A percentile compares a stretch with the other conserved stretches of the same genome.
phyloP scores from a whole-genome alignment of 2,113 vertebrate species.

The Cricetomys ansorgei region DNA sequence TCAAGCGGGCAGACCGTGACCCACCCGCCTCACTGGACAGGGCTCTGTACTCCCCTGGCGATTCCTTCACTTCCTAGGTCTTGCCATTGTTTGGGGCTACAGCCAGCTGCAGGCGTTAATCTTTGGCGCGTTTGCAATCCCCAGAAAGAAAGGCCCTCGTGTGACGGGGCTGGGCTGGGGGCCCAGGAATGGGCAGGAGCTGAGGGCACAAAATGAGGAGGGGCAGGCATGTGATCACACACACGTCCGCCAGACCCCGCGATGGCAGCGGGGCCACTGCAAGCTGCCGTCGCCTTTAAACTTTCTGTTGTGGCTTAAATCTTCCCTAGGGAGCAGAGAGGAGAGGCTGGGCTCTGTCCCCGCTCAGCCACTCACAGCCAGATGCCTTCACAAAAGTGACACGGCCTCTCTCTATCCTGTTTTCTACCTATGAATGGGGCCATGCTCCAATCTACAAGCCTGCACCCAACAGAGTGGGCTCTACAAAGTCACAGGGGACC shows the following conservation, averaged over 20 bases:
- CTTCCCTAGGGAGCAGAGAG: background rate
- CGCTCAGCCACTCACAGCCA: background rate
- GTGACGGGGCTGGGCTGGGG: constrained; percentile 71
- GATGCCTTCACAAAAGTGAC: background rate
- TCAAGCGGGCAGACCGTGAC: constrained; percentile 82
- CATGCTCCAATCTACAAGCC: background rate
- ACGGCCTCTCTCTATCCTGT: background rate
- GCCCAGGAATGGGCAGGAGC: background rate
- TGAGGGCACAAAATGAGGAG: background rate
- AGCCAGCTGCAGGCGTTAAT: constrained; percentile 88
- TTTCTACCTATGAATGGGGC: background rate
- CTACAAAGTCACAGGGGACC: rapidly evolving
- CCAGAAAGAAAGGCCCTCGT: constrained; percentile 81
- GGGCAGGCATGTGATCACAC: background rate
- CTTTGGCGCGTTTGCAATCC: constrained; percentile 86
- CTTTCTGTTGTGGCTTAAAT: constrained; percentile 43
- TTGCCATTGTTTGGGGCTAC: constrained; percentile 85
- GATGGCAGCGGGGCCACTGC: background rate
- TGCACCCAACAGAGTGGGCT: rapidly evolving
- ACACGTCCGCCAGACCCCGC: background rate
- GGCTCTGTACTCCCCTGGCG: constrained; percentile 67
- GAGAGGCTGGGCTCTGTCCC: background rate
- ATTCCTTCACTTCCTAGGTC: constrained; percentile 87
- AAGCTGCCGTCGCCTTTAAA: background rate
- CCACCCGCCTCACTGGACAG: constrained; percentile 83